A percentile compares a stretch with the other conserved stretches of the same genome.
Conservation (phyloP, 2,113 vertebrate species). For the Jacana jacana region DNA sequence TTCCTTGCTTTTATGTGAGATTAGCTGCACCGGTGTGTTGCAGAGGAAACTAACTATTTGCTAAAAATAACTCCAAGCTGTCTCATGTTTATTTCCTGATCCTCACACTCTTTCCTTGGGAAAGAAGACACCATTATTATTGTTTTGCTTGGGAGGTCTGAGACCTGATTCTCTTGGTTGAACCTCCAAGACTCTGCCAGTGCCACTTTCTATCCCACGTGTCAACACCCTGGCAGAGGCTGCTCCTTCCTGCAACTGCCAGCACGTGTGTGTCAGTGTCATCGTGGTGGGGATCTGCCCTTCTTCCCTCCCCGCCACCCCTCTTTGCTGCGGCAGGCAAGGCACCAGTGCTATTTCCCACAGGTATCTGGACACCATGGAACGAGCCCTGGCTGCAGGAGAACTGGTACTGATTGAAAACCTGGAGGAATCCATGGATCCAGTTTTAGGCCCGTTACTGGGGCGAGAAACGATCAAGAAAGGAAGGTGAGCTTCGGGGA, state of each 20-base stretch:
- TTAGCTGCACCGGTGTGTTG: neutral
- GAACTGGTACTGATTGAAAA: slow-evolving; percentile 92
- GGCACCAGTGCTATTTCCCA: neutral
- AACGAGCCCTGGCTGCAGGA: slow-evolving; percentile 84
- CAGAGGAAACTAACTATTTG: neutral
- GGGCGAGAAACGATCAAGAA: slow-evolving; percentile 94
- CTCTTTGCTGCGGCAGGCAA: neutral
- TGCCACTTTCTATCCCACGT: neutral
- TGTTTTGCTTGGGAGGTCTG: neutral
- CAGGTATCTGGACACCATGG: slow-evolving; percentile 89
- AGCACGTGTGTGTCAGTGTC: neutral
- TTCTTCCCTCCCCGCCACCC: neutral
- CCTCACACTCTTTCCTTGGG: neutral
- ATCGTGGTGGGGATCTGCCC: fast-evolving
- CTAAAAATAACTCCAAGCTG: neutral
- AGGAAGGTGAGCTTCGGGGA: slow-evolving; percentile 81
- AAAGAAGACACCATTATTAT: neutral
- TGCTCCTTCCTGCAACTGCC: neutral
- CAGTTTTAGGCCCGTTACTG: slow-evolving; percentile 89
- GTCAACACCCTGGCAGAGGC: neutral
- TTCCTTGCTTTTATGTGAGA: neutral
- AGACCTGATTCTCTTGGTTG: neutral
- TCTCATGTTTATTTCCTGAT: neutral
- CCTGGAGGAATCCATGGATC: slow-evolving; percentile 89
- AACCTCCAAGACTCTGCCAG: neutral